These are phyloP conservation scores for Drosophila mauritiana DNA, from an alignment of 1,140 invertebrate species.

Conservation along the genomic window DNA sequence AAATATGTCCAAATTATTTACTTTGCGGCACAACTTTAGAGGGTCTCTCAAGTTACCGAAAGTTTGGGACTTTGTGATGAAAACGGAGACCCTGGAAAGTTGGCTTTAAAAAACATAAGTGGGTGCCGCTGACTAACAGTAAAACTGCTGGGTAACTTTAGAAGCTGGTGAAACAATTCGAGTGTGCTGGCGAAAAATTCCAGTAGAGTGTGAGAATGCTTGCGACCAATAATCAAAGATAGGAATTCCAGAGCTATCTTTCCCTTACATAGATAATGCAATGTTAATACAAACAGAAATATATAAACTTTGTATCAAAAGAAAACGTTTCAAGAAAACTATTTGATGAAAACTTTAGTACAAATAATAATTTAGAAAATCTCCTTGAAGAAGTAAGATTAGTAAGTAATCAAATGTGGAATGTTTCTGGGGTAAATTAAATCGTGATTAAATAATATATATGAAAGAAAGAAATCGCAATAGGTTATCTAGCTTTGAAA, in stretches of 20 bases:
- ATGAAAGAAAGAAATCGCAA: neutral
- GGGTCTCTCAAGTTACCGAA: constrained; percentile 36
- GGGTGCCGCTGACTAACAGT: constrained; percentile 47
- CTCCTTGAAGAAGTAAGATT: no score
- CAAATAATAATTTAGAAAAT: no score
- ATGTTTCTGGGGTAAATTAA: no score
- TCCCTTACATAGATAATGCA: neutral
- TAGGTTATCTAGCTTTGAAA: no score
- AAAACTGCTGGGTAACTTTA: constrained; percentile 51
- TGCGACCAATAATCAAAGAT: constrained; percentile 8
- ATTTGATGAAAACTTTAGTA: neutral
- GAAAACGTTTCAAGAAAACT: neutral
- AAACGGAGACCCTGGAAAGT: constrained; percentile 46
- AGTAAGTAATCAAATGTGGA: no score
- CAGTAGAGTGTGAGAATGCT: constrained; percentile 23
- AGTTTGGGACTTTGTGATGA: constrained; percentile 4
- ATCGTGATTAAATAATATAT: no score
- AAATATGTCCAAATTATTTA: constrained; percentile 39
- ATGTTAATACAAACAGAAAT: no score
- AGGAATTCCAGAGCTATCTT: neutral
- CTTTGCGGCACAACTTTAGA: constrained; percentile 19
- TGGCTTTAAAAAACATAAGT: constrained; percentile 15
- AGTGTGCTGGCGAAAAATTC: constrained; percentile 20
- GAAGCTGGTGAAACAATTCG: constrained; percentile 25
- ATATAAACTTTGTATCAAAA: neutral